Base-by-base conservation (phyloP, 2,888 invertebrate genomes). In the Hirudinaria manillensis region DNA sequence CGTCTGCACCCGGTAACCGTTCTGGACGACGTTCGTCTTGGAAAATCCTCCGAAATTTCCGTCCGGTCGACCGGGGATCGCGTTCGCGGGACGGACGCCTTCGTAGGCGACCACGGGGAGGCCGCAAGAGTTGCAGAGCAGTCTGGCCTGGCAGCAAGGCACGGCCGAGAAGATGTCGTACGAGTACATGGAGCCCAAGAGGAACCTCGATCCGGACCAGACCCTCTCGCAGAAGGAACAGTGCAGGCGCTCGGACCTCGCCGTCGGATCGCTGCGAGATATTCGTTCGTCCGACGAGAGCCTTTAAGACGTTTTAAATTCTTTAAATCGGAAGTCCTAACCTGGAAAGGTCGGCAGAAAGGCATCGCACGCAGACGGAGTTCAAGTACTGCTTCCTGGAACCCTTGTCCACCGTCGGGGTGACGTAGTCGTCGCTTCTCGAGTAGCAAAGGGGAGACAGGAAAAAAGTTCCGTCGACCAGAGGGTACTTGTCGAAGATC, bases 391-490 rank as follows among this genome's bases (percentile, higher is more conserved):
- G 55, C 65, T 61, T 73, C 34, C 55, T 73, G n/a, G 73, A 73
- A n/a, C 55, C 56, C 34, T 71, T 75, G 32, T 71, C 71, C 19
- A 71, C 61, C n/a, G 38, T 65, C 16, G 72, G 75, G 10, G 51
- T 53, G 21, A 55, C 29, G 27, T 53, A 70, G 29, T 56, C 53
- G 38, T 70, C 56, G 73, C 53, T 77, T 21, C 55, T 16, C 29
- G 56, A 61, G 86, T 96, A 94, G 83, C 77, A 36, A 72, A 92
- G 90, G 51, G 98, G 96, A 82, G 95, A 95, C 78, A 98, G 89
- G 89, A 98, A 99, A 89, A 99, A 94, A 53, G 96, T 95, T 76
- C 98, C 98, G 85, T 99, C 97, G 67, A 98, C 92, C 81, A 99
- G 88, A 0, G 98, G 98, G 87, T 97, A 80, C 61, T 95, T 90